Evolutionary conservation across 2,113 vertebrate genomes (phyloP).

Genomic region (Phycodurus eques): DNA sequence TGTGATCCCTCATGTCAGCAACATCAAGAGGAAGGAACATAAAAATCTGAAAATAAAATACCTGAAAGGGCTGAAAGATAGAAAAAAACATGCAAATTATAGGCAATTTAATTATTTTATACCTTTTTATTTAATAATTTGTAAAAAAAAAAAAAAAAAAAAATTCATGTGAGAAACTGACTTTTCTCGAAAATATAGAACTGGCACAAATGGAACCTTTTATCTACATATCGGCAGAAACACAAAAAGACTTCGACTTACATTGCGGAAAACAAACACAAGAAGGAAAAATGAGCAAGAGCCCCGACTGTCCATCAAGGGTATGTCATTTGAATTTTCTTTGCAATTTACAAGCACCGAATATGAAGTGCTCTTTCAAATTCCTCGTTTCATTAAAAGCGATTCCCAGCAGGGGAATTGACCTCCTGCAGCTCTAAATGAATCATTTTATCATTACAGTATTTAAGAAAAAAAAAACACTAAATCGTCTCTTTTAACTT

Average conservation of each 20-base stretch:
- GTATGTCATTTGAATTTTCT: slow-evolving; percentile 28
- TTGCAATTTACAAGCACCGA: slow-evolving; percentile 38
- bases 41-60: no score
- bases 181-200: no score
- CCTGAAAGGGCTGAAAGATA: no score
- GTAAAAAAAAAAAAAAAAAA: no score
- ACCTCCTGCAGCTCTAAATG: slow-evolving; percentile 7
- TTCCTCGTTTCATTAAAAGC: slow-evolving; percentile 52
- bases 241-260: slow-evolving; percentile 6
- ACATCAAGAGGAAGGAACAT: no score
- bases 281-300: slow-evolving; percentile 9
- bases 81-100: no score
- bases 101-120: no score
- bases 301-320: slow-evolving; percentile 16
- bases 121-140: no score
- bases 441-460: background rate
- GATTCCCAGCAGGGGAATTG: slow-evolving; percentile 25
- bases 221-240: slow-evolving; percentile 8
- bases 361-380: slow-evolving; percentile 59
- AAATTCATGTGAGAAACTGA: no score
- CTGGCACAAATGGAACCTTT: no score
- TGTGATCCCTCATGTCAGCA: no score
- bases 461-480: no score
- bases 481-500: background rate
- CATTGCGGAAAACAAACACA: slow-evolving; percentile 15